Percentiles rank a stretch among this genome's conserved stretches.
phyloP scores from a whole-genome alignment of 2,113 vertebrate species.

The Poicephalus gulielmi region DNA sequence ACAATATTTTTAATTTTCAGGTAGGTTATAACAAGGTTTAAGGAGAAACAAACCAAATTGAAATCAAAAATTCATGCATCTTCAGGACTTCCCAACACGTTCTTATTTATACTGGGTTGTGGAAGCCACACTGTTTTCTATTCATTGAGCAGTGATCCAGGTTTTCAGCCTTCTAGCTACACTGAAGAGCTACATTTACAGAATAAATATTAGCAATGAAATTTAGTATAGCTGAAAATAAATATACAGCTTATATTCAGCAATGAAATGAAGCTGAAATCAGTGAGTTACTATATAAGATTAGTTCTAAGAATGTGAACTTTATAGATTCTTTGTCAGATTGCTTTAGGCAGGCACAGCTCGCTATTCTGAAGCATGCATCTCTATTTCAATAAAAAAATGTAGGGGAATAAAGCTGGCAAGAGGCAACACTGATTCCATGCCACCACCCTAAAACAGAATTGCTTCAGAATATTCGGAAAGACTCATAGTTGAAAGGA shows the following conservation, averaged over 20 bases:
- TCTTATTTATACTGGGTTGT: not conserved
- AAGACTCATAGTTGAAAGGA: slow-evolving; percentile 89
- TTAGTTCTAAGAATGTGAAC: slow-evolving; percentile 38
- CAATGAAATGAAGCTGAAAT: slow-evolving; percentile 31
- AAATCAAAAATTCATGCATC: not conserved
- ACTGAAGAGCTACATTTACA: not conserved
- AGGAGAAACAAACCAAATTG: not conserved
- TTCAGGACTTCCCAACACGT: not conserved
- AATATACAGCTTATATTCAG: not conserved
- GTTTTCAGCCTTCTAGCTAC: slow-evolving; percentile 22
- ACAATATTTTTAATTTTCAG: not conserved
- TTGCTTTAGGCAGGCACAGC: slow-evolving; percentile 82
- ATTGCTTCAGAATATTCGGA: slow-evolving; percentile 99
- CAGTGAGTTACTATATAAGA: not conserved
- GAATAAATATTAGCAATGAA: not conserved
- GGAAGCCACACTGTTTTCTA: not conserved
- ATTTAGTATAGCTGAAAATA: slow-evolving; percentile 25
- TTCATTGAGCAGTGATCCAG: not conserved
- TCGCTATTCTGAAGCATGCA: slow-evolving; percentile 91
- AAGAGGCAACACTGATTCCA: slow-evolving; percentile 99
- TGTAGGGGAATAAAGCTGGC: slow-evolving; percentile 89
- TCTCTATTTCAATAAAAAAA: slow-evolving; percentile 86
- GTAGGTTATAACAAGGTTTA: not conserved
- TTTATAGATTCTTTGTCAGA: not conserved
- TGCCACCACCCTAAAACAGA: slow-evolving; percentile 99